Conservation (phyloP, 2,113 vertebrate species). For the Lynx canadensis region DNA sequence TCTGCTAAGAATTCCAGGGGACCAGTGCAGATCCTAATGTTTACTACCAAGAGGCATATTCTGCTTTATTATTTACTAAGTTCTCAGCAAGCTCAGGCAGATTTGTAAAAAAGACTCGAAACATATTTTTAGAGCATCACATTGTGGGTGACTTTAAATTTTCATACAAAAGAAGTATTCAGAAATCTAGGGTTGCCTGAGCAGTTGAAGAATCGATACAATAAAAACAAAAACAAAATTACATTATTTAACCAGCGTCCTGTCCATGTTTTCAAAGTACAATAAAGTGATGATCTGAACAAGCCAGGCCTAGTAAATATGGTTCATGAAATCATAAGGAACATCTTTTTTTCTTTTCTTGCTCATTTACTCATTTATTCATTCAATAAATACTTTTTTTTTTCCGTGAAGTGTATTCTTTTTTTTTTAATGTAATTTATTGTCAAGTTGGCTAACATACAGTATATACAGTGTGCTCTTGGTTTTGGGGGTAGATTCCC, state of each 20-base stretch:
- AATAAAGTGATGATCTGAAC: background rate
- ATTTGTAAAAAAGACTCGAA: background rate
- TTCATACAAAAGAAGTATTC: constrained; percentile 12
- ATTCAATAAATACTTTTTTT: no score
- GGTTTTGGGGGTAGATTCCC: no score
- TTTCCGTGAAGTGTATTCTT: no score
- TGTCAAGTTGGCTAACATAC: no score
- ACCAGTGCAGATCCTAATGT: background rate
- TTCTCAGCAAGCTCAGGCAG: background rate
- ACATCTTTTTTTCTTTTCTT: no score
- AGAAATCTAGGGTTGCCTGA: background rate
- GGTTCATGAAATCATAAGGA: background rate
- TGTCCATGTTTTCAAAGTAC: background rate
- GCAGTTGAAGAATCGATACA: background rate
- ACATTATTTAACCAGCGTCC: background rate
- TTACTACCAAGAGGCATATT: background rate
- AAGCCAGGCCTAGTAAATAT: background rate
- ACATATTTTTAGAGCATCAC: background rate
- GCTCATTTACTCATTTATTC: no score
- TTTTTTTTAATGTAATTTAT: no score
- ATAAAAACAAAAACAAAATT: background rate
- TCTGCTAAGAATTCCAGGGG: background rate
- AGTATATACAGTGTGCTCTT: no score
- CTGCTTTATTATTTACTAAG: background rate
- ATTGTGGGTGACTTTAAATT: background rate